phyloP scores from a whole-genome alignment of 1,140 invertebrate genomes.

The Diuraphis noxia region DNA sequence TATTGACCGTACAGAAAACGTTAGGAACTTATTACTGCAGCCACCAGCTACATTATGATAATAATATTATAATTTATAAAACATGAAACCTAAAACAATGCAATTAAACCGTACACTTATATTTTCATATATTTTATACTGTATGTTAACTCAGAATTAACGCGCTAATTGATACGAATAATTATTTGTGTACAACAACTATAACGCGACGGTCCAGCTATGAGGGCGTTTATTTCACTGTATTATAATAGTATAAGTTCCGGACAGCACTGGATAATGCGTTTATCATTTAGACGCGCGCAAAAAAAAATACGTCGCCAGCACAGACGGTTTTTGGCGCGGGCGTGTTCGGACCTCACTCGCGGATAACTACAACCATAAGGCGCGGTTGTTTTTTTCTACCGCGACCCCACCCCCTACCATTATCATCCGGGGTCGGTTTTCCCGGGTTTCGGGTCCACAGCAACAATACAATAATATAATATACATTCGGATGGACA shows the following conservation, averaged over 20 bases:
- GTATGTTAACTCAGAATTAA: too few species aligned
- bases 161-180: constrained; percentile 8
- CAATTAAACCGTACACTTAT: too few species aligned
- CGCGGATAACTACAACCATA: background rate
- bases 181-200: background rate
- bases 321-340: background rate
- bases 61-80: too few species aligned
- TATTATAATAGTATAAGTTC: background rate
- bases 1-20: too few species aligned
- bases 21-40: too few species aligned
- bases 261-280: background rate
- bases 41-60: too few species aligned
- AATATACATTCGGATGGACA: background rate
- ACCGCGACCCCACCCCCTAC: too few species aligned
- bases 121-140: too few species aligned
- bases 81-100: too few species aligned
- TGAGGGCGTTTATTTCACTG: background rate
- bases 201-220: background rate
- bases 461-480: background rate
- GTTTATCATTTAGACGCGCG: background rate
- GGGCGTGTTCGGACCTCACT: background rate
- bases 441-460: background rate
- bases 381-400: background rate
- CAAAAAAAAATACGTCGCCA: background rate
- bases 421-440: background rate